These are phyloP conservation scores for Porites divaricata DNA, from an alignment of 92 coral and sea anemone species.

Conservation along the genomic window DNA sequence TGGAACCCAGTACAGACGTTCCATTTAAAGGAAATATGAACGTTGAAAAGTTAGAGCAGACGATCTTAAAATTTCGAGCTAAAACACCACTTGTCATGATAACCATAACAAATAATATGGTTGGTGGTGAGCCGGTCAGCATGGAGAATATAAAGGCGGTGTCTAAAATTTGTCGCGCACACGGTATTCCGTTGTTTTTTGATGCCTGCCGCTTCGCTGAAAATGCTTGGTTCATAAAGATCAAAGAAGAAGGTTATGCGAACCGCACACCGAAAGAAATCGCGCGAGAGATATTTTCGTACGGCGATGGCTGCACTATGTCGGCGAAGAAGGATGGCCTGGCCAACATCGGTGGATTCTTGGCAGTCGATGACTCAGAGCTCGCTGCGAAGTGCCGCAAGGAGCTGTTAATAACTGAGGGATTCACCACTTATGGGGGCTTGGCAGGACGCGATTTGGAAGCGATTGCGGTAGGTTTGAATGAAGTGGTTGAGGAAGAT, in stretches of 20 bases:
- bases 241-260: slow-evolving; percentile 69
- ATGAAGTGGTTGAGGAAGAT: slow-evolving; percentile 75
- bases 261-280: slow-evolving; percentile 67
- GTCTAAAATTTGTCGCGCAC: slow-evolving; percentile 71
- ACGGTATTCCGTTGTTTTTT: slow-evolving; percentile 66
- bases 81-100: slow-evolving; percentile 58
- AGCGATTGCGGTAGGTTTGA: slow-evolving; percentile 78
- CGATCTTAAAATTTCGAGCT: slow-evolving; percentile 31
- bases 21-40: slow-evolving; percentile 82
- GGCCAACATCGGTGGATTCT: slow-evolving; percentile 79
- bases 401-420: slow-evolving; percentile 73
- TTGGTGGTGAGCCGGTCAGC: slow-evolving; percentile 77
- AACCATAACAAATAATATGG: slow-evolving; percentile 73
- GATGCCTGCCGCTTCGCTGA: slow-evolving; percentile 90
- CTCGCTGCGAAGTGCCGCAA: slow-evolving; percentile 71
- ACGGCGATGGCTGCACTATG: slow-evolving; percentile 84
- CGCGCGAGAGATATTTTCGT: slow-evolving; percentile 68
- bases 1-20: slow-evolving; percentile 47
- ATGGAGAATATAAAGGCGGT: slow-evolving; percentile 80
- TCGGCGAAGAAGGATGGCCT: slow-evolving; percentile 83
- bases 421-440: slow-evolving; percentile 82
- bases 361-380: slow-evolving; percentile 70
- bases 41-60: slow-evolving; percentile 47
- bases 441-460: slow-evolving; percentile 83
- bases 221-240: slow-evolving; percentile 87